These are phyloP conservation scores for Nothobranchius kuhntae DNA, from an alignment of 2,113 vertebrate species.

Conservation along the genomic window DNA sequence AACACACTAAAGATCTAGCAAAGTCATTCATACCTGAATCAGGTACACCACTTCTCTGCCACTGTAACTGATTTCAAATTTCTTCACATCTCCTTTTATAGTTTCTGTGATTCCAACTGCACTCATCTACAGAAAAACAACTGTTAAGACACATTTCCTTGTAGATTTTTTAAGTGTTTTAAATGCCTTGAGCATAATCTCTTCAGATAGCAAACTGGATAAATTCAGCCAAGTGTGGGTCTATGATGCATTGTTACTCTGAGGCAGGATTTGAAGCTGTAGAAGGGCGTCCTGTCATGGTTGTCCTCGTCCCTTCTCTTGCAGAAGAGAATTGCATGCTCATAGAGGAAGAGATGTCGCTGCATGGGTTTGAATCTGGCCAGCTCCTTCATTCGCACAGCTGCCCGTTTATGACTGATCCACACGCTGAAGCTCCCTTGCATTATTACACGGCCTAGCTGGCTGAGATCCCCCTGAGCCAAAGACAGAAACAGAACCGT, in stretches of 20 bases:
- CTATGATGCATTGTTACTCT: slow-evolving; percentile 80
- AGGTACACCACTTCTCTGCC: slow-evolving; percentile 93
- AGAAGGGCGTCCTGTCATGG: slow-evolving; percentile 87
- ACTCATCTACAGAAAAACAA: slow-evolving; percentile 83
- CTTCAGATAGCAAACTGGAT: no score
- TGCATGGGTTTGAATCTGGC: slow-evolving; percentile 98
- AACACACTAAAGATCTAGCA: background rate
- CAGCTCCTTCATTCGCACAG: slow-evolving; percentile 95
- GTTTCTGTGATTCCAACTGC: slow-evolving; percentile 92
- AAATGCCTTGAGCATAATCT: no score
- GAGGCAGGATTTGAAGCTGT: slow-evolving; percentile 95
- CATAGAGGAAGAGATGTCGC: slow-evolving; percentile 93
- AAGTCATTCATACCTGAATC: slow-evolving; percentile 82
- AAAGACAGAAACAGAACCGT: background rate
- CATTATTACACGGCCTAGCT: slow-evolving; percentile 89
- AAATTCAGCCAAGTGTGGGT: no score
- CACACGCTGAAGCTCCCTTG: slow-evolving; percentile 96
- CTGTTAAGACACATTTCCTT: background rate
- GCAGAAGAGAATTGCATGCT: slow-evolving; percentile 93
- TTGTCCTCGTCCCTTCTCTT: slow-evolving; percentile 89
- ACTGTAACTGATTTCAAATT: slow-evolving; percentile 96
- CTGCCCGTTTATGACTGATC: slow-evolving; percentile 89
- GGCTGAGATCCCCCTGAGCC: slow-evolving; percentile 88
- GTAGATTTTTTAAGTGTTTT: no score
- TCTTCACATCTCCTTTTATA: slow-evolving; percentile 92